A percentile compares a stretch with the other conserved stretches of the same genome.
Evolutionary conservation across 2,888 invertebrate genomes (phyloP).

Genomic region (Argyra leucocephala): DNA sequence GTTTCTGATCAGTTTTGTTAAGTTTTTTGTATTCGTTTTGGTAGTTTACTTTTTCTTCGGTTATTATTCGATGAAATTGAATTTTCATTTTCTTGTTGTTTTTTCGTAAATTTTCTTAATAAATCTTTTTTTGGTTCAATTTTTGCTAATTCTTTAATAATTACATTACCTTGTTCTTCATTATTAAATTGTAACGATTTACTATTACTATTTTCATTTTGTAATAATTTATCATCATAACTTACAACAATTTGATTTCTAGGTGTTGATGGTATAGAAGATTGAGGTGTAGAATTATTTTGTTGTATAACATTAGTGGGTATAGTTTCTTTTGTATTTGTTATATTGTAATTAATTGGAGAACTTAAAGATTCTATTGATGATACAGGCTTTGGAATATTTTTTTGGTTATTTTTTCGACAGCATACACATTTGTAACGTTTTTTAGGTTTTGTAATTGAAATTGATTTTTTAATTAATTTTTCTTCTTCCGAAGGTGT

Average conservation of each 20-base stretch:
- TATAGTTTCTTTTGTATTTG: neutral
- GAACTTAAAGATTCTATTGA: neutral
- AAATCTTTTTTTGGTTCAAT: neutral
- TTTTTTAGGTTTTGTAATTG: slow-evolving; percentile 14
- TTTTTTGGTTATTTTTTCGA: neutral
- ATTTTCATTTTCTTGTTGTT: neutral
- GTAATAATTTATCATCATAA: too few relatives aligned
- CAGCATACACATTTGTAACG: slow-evolving; percentile 14
- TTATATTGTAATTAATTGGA: slow-evolving; percentile 9
- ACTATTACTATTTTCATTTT: neutral
- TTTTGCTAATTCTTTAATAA: neutral
- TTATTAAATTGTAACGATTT: neutral
- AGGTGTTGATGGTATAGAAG: too few relatives aligned
- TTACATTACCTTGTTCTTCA: neutral
- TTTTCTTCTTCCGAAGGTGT: slow-evolving; percentile 10
- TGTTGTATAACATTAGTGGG: neutral
- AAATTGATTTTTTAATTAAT: neutral
- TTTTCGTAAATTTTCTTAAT: neutral
- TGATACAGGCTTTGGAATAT: neutral
- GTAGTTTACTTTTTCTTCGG: neutral
- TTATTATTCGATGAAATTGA: neutral
- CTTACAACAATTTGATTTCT: too few relatives aligned
- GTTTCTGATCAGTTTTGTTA: too few relatives aligned
- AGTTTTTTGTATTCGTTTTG: neutral
- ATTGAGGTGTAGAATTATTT: neutral